Evolutionary conservation across 2,797 vertebrate species (phyloP), one percentile per base, ranked within the genome.

Genomic region (Muscicapa comitata): DNA sequence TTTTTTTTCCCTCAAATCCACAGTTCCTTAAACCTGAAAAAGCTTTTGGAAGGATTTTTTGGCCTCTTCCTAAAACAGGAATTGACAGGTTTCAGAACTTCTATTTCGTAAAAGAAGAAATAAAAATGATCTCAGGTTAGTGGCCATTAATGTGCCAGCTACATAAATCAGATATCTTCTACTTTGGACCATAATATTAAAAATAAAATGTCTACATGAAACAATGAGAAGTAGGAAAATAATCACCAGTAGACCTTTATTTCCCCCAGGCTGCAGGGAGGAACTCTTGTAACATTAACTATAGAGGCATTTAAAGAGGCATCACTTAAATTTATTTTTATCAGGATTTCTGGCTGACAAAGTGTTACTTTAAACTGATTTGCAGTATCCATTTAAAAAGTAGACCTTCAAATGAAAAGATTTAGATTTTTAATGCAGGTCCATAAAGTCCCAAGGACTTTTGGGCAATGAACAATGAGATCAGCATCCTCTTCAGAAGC

Each of bases 361-460:
- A 96, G 97, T 91, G 83, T 96, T 97, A 93, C 97, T 93, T 96
- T 95, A 94, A 80, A 96, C 51, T 97, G 96, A 97, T 97, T 98
- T 97, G 94, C 29, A 47, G 62, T 89, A 73, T 72, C 68, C 77
- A 73, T 97, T 97, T 89, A 95, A 95, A 94, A 98, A 96, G 57
- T 78, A 85, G 59, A 71, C 80, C 92, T 95, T 97, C 83, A 95
- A 95, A 94, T 91, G 67, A 88, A 96, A 97, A 97, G 51, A 93
- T 71, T 95, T 96, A 71, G 53, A 43, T 96, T 97, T 96, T 84
- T 97, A 95, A 94, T 17, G 15, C n/a, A 89, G 71, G 90, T 88
- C 78, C 2, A 7, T 96, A 97, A 97, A 95, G 45, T 97, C 59
- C 89, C 95, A 97, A 97, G 97, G 96, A 97, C 97, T 97, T 84